Evolutionary conservation across 1,140 invertebrate genomes (phyloP).

Genomic region (Nasonia longicornis): DNA sequence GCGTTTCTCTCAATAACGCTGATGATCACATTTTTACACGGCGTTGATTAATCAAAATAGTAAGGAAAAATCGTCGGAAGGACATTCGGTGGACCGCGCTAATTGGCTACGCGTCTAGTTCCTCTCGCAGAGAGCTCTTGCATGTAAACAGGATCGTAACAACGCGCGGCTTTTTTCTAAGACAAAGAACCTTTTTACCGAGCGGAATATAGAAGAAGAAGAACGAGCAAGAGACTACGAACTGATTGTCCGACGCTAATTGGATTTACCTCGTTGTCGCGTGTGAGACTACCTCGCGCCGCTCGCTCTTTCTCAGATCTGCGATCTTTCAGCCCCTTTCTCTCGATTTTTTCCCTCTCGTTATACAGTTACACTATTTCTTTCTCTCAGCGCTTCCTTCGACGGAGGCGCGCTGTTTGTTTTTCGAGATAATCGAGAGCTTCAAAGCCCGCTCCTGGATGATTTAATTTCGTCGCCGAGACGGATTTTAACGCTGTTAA

Average conservation of each 20-base stretch:
- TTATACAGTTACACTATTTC: neutral
- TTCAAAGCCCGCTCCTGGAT: too few relatives aligned
- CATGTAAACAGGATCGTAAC: constrained; percentile 55
- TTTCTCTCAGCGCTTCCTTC: too few relatives aligned
- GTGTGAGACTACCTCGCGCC: neutral
- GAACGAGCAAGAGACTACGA: neutral
- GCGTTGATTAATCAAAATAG: neutral
- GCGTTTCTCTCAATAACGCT: neutral
- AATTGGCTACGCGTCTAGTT: constrained; percentile 30
- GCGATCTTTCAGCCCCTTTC: neutral
- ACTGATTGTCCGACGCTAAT: constrained; percentile 33
- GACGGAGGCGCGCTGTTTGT: too few relatives aligned
- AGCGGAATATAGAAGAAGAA: neutral
- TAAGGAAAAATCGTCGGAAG: neutral
- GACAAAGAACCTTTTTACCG: neutral
- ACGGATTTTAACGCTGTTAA: too few relatives aligned
- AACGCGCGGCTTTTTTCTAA: constrained; percentile 25
- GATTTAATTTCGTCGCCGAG: too few relatives aligned
- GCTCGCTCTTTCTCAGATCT: neutral
- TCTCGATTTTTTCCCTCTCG: neutral
- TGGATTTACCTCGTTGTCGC: constrained; percentile 39
- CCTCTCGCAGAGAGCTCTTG: neutral
- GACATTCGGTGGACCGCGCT: neutral
- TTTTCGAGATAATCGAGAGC: too few relatives aligned
- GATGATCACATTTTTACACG: neutral